Evolutionary conservation across 1,140 invertebrate genomes (phyloP), one percentile per base, ranked within the genome.

Genomic region (Solen grandis): DNA sequence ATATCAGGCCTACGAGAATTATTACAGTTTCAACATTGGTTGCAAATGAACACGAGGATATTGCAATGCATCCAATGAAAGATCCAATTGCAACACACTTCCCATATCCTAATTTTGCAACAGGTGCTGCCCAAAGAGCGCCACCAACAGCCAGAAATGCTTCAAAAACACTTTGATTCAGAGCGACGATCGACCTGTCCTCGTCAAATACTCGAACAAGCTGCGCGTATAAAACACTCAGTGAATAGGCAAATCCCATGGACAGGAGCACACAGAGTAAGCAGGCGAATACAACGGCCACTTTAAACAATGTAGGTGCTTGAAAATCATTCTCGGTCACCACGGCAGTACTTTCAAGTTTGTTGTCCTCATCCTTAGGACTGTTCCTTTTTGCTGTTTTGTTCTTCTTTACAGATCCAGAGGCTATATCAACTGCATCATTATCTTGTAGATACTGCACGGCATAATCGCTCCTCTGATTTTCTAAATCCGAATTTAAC

Each of bases 151-250:
- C n/a, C n/a, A n/a, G n/a, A n/a, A n/a, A n/a, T n/a, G n/a, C n/a
- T n/a, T n/a, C n/a, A n/a, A n/a, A n/a, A 29, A 74, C 46, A 33
- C 70, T 74, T 50, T 74, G 70, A 50, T 74, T 74, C 35, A 74
- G 38, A 29, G 57, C 70, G 5, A 74, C 70, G 16, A 62, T 10
- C 5, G 70, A 74, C 19, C 70, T 35, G 0, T 62, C 57, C 2
- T 13, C 70, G n/a, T 74, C 35, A 62, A 74, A 74, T n/a, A 29
- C 31, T 8, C 70, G 55, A 62, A 74, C 50, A n/a, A 74, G 33
- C 25, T 74, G 55, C 16, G 70, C 70, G 16, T 74, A 74, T 16
- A 74, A 22, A 1, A 74, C 70, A 50, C 70, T 74, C 5, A 74
- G 27, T 60, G 55, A 46, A 41, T 74, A 74, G 2, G 35, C 70